Conservation (phyloP, 2,888 invertebrate genomes). For the Nemurella pictetii region DNA sequence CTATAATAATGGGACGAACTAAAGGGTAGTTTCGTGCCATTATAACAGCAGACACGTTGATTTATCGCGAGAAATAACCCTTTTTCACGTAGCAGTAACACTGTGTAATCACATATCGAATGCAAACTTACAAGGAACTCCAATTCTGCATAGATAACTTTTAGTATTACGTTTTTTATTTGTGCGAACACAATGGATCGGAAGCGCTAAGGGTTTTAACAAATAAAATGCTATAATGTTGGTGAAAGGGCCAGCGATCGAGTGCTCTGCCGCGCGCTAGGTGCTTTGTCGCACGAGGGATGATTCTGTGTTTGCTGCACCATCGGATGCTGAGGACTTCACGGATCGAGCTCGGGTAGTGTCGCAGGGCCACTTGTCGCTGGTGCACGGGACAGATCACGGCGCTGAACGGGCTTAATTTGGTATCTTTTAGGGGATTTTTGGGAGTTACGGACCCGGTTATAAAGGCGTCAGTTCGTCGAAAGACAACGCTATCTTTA, state of each 20-base stretch:
- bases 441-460: too few species aligned
- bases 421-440: too few species aligned
- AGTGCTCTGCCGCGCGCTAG: neutral
- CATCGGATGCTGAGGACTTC: neutral
- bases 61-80: constrained; percentile 37
- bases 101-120: constrained; percentile 32
- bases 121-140: constrained; percentile 16
- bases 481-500: too few species aligned
- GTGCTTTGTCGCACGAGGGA: neutral
- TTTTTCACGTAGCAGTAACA: constrained; percentile 27
- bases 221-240: neutral
- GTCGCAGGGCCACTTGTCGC: neutral
- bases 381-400: too few species aligned
- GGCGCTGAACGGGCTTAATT: too few species aligned
- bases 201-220: constrained; percentile 22
- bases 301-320: neutral
- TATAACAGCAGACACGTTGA: constrained; percentile 1
- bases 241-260: constrained; percentile 8
- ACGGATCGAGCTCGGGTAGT: too few species aligned
- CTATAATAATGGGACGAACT: neutral
- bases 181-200: constrained; percentile 37
- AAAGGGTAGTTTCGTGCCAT: constrained; percentile 6
- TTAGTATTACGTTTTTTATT: constrained; percentile 20
- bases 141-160: neutral
- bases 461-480: too few species aligned